phyloP scores from a whole-genome alignment of 1,140 invertebrate species.

The Goniozus legneri region DNA sequence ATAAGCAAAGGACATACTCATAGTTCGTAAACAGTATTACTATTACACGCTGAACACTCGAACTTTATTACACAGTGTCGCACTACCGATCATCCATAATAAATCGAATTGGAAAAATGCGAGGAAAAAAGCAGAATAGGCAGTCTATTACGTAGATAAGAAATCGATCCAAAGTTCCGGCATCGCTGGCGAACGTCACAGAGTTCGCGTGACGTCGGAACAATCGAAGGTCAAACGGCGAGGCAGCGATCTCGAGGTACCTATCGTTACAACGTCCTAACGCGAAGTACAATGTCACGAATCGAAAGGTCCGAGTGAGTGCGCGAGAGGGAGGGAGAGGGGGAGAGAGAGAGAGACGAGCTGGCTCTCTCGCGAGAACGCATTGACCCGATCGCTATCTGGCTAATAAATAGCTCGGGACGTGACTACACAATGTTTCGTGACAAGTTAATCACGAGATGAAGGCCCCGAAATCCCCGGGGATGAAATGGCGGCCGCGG shows the following conservation, averaged over 20 bases:
- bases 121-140: constrained; percentile 1
- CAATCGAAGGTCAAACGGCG: too few species aligned
- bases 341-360: too few species aligned
- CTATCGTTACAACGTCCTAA: too few species aligned
- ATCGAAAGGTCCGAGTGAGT: constrained; percentile 15
- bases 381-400: constrained; percentile 21
- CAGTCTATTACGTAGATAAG: constrained; percentile 9
- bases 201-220: too few species aligned
- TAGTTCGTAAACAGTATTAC: too few species aligned
- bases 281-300: constrained; percentile 11
- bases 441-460: constrained; percentile 49
- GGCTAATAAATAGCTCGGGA: constrained; percentile 45
- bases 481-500: constrained; percentile 12
- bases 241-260: too few species aligned
- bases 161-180: too few species aligned
- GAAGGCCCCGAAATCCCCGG: constrained; percentile 20
- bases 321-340: neutral
- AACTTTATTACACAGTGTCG: too few species aligned
- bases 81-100: too few species aligned
- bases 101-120: constrained; percentile 9
- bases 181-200: too few species aligned
- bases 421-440: constrained; percentile 46
- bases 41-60: too few species aligned
- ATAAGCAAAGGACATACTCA: too few species aligned
- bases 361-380: neutral